Evolutionary conservation across 2,888 invertebrate species (phyloP).

Genomic region (Piscicola geometra): DNA sequence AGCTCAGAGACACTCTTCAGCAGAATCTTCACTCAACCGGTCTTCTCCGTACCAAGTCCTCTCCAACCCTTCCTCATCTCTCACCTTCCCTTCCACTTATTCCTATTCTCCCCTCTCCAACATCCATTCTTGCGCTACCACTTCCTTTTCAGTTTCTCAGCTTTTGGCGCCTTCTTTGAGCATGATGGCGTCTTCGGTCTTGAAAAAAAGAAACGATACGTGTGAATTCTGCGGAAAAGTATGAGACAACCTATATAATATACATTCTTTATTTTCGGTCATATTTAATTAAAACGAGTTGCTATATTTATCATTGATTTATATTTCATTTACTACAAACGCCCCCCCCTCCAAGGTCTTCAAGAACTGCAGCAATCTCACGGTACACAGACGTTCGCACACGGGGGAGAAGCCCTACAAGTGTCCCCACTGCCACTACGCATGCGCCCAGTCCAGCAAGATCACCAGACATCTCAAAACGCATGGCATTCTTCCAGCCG

Average conservation of each 20-base stretch:
- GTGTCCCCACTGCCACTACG: slow-evolving; percentile 95
- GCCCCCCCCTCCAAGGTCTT: no score
- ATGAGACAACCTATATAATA: no score
- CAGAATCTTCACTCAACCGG: not conserved
- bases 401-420: slow-evolving; percentile 91
- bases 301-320: no score
- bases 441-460: slow-evolving; percentile 98
- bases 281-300: no score
- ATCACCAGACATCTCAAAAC: slow-evolving; percentile 99
- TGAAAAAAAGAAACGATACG: slow-evolving; percentile 53
- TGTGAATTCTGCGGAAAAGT: slow-evolving; percentile 59
- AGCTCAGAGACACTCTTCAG: not conserved
- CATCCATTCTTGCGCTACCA: not conserved
- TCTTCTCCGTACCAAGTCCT: not conserved
- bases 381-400: slow-evolving; percentile 56
- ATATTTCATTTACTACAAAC: no score
- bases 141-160: slow-evolving; percentile 8
- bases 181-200: not conserved
- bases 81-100: not conserved
- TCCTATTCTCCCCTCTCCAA: not conserved
- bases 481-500: slow-evolving; percentile 65
- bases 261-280: no score
- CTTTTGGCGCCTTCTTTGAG: not conserved
- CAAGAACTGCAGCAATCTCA: slow-evolving; percentile 74
- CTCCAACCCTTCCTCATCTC: not conserved